Base-by-base conservation (phyloP, 2,888 invertebrate species). In the Synergus japonicus region DNA sequence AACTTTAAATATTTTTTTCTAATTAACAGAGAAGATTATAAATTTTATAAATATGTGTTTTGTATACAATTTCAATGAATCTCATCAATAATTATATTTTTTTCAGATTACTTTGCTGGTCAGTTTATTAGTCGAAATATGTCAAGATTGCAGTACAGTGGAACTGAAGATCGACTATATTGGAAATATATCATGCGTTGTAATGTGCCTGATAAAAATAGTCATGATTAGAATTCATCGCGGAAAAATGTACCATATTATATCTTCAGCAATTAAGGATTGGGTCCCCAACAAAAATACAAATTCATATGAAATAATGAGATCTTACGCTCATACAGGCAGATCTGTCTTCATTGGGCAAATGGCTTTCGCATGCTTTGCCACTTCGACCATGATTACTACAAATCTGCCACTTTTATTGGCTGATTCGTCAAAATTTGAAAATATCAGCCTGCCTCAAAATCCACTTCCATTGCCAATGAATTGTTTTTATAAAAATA, bases 221-320 rank as follows among this genome's bases (percentile, higher is more conserved):
- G 10, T 49, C 29, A 29, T 49, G 29, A 8, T 73, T 29, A 22
- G 69, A 54, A 15, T 73, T 2, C 22, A 73, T 37, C 69, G n/a
- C 9, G 49, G n/a, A 9, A 73, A 73, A 29, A 29, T 73, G 10
- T 8, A 10, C 4, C 29, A 37, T 29, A n/a, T 73, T 9, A 15
- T 73, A 49, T 37, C 69, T 54, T 73, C 69, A 73, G 69, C 54
- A 49, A 73, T 49, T 4, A 54, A 29, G n/a, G 69, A 73, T 15
- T 73, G 69, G 49, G 1, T 29, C 2, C 29, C 5, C 0, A 15
- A 13, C 15, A 9, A 73, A 73, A n/a, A 54, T n/a, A 4, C 9
- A 37, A n/a, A n/a, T 49, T 73, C 29, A 8, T 49, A 29, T 3
- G n/a, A 15, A 49, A 73, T 73, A 0, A 73, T 73, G 69, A 73